Evolutionary conservation across 1,140 invertebrate genomes (phyloP), one percentile per base, ranked within the genome.

Genomic region (Zaprionus ghesquierei): DNA sequence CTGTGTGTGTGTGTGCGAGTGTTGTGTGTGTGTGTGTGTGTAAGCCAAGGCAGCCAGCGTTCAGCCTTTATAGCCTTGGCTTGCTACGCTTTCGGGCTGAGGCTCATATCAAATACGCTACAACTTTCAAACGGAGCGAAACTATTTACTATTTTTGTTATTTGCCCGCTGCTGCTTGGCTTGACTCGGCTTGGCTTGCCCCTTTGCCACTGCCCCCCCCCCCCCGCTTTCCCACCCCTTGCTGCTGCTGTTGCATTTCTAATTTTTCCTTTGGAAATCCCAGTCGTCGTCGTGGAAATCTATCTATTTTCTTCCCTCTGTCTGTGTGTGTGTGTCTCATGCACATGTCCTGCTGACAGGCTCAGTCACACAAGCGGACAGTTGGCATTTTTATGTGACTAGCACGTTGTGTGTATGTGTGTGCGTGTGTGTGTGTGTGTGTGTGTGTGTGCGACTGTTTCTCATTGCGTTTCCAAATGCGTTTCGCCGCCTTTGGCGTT

Each of bases 341-440:
- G 74, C 74, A 65, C 77, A 74, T 75, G 82, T 86, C 82, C 76
- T 87, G 84, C 79, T 89, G 84, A 87, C 82, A 89, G 84, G 79
- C 84, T 82, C 79, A 79, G 82, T 79, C 82, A 87, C 76, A 87
- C 68, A 79, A 87, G 46, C 82, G 84, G 82, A 87, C 75, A 86
- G 81, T 82, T 86, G 84, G 79, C 84, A 87, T 86, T 87, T 86
- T 82, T 69, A 79, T 81, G 79, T 65, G 79, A 64, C 59, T 61
- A 22, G 33, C 53, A 22, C 31, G 41, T 2, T 59, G 59, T 64
- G 29, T 69, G 33, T 54, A n/a, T 56, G 25, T 73, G 55, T 62
- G 51, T 53, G 23, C 33, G 15, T 70, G 9, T 54, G 50, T 65
- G 54, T 51, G 15, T 71, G 60, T 50, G n/a, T 68, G 35, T 77